Evolutionary conservation across 2,113 vertebrate species (phyloP).

Genomic region (Mirounga angustirostris): DNA sequence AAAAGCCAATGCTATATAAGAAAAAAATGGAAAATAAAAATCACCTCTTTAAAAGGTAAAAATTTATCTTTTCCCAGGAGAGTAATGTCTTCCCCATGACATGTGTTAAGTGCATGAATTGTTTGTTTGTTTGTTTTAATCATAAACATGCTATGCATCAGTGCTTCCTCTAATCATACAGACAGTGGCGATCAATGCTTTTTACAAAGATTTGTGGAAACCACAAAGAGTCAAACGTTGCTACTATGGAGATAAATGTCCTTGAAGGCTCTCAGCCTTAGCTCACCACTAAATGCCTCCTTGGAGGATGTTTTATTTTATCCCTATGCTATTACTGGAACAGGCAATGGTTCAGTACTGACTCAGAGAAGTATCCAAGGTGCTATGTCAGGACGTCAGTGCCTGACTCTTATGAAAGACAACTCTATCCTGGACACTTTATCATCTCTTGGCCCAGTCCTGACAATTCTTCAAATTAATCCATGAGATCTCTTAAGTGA

Average conservation of each 20-base stretch:
- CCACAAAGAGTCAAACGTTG: constrained; percentile 89
- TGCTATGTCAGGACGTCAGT: constrained; percentile 63
- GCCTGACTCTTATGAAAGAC: constrained; percentile 69
- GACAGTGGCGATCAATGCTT: constrained; percentile 89
- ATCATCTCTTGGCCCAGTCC: neutral
- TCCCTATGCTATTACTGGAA: constrained; percentile 82
- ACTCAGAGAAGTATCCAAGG: constrained; percentile 45
- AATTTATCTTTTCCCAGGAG: constrained; percentile 59
- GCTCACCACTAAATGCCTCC: constrained; percentile 88
- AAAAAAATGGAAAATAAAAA: constrained; percentile 73
- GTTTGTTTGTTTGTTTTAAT: constrained; percentile 82
- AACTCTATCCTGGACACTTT: neutral
- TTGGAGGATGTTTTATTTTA: constrained; percentile 86
- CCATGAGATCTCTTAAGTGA: neutral
- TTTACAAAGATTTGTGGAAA: constrained; percentile 91
- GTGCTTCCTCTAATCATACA: constrained; percentile 87
- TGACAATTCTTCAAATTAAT: neutral
- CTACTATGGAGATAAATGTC: constrained; percentile 91
- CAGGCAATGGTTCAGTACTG: constrained; percentile 81
- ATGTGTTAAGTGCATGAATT: constrained; percentile 70
- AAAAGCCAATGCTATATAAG: constrained; percentile 66
- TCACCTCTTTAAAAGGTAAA: constrained; percentile 74
- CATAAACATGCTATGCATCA: constrained; percentile 87
- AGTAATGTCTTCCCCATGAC: constrained; percentile 80
- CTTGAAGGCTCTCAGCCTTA: constrained; percentile 85